Conservation (phyloP, 1,140 invertebrate species). For the Rhopalosiphum padi region DNA sequence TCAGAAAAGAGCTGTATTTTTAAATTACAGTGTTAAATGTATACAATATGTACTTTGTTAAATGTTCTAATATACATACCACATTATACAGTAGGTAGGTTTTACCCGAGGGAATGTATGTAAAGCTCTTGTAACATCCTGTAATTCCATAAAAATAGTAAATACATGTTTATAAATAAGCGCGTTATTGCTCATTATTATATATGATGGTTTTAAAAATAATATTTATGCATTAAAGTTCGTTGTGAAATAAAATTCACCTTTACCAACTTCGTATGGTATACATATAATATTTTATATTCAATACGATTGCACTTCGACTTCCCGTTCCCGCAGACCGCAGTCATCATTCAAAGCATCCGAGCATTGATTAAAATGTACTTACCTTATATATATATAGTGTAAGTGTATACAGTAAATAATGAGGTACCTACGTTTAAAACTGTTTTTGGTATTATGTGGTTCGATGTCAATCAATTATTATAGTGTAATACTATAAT, state of each 20-base stretch:
- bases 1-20: no score
- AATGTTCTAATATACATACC: no score
- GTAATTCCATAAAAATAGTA: background rate
- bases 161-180: background rate
- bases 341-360: background rate
- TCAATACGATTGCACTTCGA: background rate
- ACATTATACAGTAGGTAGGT: no score
- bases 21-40: background rate
- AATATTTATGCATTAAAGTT: background rate
- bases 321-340: background rate
- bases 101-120: background rate
- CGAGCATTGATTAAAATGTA: background rate
- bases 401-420: no score
- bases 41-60: background rate
- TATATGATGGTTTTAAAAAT: background rate
- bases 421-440: no score
- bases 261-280: no score
- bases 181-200: background rate
- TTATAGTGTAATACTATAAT: no score
- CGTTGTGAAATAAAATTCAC: background rate
- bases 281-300: background rate
- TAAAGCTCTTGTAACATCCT: background rate
- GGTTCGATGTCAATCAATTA: no score
- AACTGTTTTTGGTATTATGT: no score
- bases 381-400: no score